These are phyloP conservation scores for Eumacrocentrus americanus DNA, from an alignment of 2,888 invertebrate genomes.

Conservation along the genomic window DNA sequence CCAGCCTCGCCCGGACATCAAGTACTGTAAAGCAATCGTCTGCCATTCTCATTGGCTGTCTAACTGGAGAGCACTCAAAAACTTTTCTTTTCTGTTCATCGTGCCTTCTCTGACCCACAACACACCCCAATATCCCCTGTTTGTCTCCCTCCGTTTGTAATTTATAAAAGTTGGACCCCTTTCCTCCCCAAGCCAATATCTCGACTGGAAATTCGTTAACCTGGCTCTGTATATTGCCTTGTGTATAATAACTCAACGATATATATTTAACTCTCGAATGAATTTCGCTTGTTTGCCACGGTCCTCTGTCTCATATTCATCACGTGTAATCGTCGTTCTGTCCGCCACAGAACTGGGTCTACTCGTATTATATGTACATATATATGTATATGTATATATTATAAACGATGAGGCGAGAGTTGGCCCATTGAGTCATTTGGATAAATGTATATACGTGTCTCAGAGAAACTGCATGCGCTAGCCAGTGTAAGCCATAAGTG, in stretches of 20 bases:
- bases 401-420: not conserved
- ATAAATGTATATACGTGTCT: not conserved
- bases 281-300: not conserved
- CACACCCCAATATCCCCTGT: too few relatives aligned
- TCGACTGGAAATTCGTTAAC: constrained; percentile 2
- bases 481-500: constrained; percentile 24
- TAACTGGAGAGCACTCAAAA: too few relatives aligned
- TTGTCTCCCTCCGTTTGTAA: not conserved
- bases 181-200: too few relatives aligned
- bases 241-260: constrained; percentile 5
- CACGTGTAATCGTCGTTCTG: not conserved
- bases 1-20: constrained; percentile 61
- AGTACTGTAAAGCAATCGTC: constrained; percentile 55
- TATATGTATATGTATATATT: not conserved
- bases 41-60: constrained; percentile 40
- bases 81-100: constrained; percentile 17
- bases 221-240: not conserved
- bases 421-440: not conserved
- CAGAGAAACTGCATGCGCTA: constrained; percentile 20
- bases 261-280: not conserved
- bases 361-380: not conserved
- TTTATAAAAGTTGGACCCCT: too few relatives aligned
- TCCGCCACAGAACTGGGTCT: not conserved
- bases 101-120: too few relatives aligned
- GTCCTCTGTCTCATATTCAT: too few relatives aligned